Percentiles rank a stretch among this genome's conserved stretches.
These are phyloP conservation scores for Phenacoccus solenopsis DNA, from an alignment of 1,140 invertebrate species.

Conservation along the genomic window DNA sequence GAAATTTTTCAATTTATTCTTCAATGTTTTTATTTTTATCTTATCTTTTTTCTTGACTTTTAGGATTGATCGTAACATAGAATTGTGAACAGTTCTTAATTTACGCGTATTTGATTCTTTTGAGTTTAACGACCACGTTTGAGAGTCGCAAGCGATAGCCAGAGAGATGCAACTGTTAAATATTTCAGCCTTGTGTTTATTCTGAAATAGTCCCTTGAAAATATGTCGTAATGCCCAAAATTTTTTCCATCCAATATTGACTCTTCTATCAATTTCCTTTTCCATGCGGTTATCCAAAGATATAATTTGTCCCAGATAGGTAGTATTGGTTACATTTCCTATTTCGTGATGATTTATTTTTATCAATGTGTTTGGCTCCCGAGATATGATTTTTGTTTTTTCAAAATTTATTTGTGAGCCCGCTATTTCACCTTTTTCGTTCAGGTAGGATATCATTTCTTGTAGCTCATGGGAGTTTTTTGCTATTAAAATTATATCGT, in stretches of 20 bases:
- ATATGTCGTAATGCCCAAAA: constrained; percentile 16
- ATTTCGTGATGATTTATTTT: not conserved
- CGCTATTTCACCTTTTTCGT: not conserved
- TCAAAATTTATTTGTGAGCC: constrained; percentile 18
- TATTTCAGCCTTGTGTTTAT: not conserved
- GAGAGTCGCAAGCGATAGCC: constrained; percentile 6
- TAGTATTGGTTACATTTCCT: not conserved
- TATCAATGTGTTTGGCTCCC: not conserved
- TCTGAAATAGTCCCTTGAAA: not conserved
- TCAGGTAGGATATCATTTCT: constrained; percentile 12
- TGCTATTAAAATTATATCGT: constrained; percentile 29
- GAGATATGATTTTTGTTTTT: constrained; percentile 20
- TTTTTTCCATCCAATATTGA: constrained; percentile 16
- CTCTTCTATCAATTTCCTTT: constrained; percentile 20
- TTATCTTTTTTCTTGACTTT: not conserved
- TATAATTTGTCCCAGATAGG: not conserved
- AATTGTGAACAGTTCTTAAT: not conserved
- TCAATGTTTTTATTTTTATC: not conserved
- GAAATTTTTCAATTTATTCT: not conserved
- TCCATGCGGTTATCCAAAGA: not conserved
- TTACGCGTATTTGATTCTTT: not conserved
- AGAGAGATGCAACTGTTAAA: constrained; percentile 15
- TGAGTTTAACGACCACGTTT: constrained; percentile 20
- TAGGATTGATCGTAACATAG: constrained; percentile 4
- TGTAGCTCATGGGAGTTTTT: constrained; percentile 14